These are phyloP conservation scores for Clivina fossor DNA, from an alignment of 2,888 invertebrate genomes.

Conservation along the genomic window DNA sequence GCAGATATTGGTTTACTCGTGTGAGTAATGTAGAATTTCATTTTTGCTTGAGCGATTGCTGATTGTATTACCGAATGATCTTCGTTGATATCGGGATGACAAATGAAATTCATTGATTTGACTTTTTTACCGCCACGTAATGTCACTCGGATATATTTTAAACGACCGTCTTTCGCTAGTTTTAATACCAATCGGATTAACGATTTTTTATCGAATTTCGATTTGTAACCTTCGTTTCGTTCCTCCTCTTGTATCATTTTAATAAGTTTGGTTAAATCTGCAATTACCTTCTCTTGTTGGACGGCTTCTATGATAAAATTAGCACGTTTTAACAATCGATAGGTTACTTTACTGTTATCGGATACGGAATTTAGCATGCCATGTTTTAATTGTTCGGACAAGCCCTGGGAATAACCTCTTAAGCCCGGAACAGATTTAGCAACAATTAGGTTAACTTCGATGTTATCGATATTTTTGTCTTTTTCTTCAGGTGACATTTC, in stretches of 20 bases:
- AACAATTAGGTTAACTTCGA: slow-evolving; percentile 30
- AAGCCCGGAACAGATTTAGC: slow-evolving; percentile 27
- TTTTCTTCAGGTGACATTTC: background rate
- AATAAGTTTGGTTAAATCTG: slow-evolving; percentile 56
- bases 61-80: slow-evolving; percentile 58
- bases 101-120: slow-evolving; percentile 57
- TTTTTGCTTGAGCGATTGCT: slow-evolving; percentile 64
- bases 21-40: slow-evolving; percentile 56
- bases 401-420: slow-evolving; percentile 35
- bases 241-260: slow-evolving; percentile 60
- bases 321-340: slow-evolving; percentile 58
- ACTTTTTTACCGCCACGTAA: slow-evolving; percentile 53
- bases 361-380: slow-evolving; percentile 6
- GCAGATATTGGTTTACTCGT: slow-evolving; percentile 36
- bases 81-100: slow-evolving; percentile 55
- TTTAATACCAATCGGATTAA: slow-evolving; percentile 61
- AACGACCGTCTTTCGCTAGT: slow-evolving; percentile 60
- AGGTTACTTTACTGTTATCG: slow-evolving; percentile 46
- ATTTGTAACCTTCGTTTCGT: slow-evolving; percentile 56
- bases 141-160: slow-evolving; percentile 58
- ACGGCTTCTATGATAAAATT: slow-evolving; percentile 64
- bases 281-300: slow-evolving; percentile 61
- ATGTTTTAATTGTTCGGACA: slow-evolving; percentile 30
- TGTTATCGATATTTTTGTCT: slow-evolving; percentile 27
- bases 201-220: slow-evolving; percentile 66